Conservation (phyloP, 2,797 vertebrate species). For the Eupleurogrammus muticus region DNA sequence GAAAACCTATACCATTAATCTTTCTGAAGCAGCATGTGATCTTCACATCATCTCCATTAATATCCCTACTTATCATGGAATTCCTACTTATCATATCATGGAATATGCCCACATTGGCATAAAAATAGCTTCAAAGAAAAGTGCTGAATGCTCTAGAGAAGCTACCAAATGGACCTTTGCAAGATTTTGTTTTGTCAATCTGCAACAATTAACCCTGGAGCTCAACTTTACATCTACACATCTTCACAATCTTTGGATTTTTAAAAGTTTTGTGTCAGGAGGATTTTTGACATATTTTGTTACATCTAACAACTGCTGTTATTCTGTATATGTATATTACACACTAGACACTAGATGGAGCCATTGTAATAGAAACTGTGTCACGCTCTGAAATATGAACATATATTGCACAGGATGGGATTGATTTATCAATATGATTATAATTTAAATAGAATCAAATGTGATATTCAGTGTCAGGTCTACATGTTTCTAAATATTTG, state of each 20-base stretch:
- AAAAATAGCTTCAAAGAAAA: no score
- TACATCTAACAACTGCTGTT: neutral
- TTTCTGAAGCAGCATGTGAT: no score
- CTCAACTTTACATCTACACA: no score
- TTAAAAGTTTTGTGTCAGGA: neutral
- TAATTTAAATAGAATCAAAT: neutral
- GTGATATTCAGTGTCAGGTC: neutral
- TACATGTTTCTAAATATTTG: neutral
- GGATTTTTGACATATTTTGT: neutral
- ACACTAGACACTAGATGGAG: slow-evolving; percentile 67
- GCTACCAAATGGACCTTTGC: neutral
- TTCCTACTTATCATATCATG: no score
- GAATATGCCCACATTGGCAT: no score
- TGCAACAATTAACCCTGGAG: neutral
- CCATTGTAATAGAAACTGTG: neutral
- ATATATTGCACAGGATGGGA: neutral
- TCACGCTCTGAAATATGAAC: neutral
- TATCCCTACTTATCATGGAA: no score
- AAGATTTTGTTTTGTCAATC: neutral
- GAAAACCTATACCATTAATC: no score
- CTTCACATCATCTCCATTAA: no score
- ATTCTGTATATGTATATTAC: neutral
- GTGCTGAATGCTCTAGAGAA: no score
- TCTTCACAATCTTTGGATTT: no score
- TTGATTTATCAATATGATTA: neutral